These are phyloP conservation scores for Xanthia togata DNA, from an alignment of 2,888 invertebrate species.

Conservation along the genomic window DNA sequence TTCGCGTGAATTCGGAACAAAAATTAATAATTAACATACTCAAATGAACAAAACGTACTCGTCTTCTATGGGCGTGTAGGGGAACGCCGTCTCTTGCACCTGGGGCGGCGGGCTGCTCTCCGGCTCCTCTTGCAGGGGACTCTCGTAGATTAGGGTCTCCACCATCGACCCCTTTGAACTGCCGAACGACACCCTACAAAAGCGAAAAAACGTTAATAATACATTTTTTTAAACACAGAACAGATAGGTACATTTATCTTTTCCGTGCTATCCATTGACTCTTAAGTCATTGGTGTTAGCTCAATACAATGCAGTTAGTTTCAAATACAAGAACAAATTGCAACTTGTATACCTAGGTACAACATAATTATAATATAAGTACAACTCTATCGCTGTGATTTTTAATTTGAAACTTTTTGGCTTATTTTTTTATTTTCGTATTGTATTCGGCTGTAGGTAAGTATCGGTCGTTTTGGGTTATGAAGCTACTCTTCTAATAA, in stretches of 20 bases:
- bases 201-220: conserved; percentile 45
- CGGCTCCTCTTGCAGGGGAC: conserved; percentile 94
- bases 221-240: background rate
- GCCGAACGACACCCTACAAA: conserved; percentile 96
- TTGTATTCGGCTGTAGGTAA: background rate
- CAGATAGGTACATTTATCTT: too few relatives aligned
- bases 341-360: background rate
- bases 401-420: background rate
- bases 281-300: too few relatives aligned
- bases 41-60: conserved; percentile 88
- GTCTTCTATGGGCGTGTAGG: conserved; percentile 90
- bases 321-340: conserved; percentile 17
- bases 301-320: conserved; percentile 12
- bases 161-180: conserved; percentile 98
- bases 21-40: conserved; percentile 83
- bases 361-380: too few relatives aligned
- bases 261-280: too few relatives aligned
- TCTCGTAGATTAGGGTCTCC: conserved; percentile 97
- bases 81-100: conserved; percentile 85
- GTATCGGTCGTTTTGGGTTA: background rate
- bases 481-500: conserved; percentile 2
- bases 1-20: conserved; percentile 74
- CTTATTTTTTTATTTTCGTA: background rate
- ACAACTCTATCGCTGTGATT: background rate
- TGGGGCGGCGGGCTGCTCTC: conserved; percentile 92